Percentiles rank a stretch among this genome's conserved stretches.
Evolutionary conservation across 1,140 invertebrate genomes (phyloP).

Genomic region (honey bee (Apis mellifera)): DNA sequence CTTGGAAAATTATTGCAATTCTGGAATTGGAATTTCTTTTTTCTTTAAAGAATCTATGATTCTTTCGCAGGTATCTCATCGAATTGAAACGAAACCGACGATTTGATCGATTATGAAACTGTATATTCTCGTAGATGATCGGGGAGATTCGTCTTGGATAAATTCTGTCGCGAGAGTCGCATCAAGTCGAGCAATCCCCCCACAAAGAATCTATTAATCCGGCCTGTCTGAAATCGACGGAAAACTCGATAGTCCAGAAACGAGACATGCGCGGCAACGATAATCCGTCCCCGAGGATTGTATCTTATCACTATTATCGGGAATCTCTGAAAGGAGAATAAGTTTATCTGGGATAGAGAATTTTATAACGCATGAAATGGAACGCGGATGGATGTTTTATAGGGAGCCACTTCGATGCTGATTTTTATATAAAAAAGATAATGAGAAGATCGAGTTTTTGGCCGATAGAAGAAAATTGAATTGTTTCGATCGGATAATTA

Average conservation of each 20-base stretch:
- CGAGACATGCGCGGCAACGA: conserved; percentile 53
- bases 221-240: conserved; percentile 29
- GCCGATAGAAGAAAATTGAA: no score
- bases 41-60: no score
- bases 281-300: conserved; percentile 57
- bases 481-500: no score
- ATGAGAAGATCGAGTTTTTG: no score
- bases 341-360: conserved; percentile 59
- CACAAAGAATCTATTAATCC: conserved; percentile 34
- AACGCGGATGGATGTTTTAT: background rate
- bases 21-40: no score
- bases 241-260: conserved; percentile 39
- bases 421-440: no score
- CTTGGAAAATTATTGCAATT: no score
- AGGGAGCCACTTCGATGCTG: no score
- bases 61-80: no score
- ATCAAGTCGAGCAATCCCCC: conserved; percentile 14
- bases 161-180: conserved; percentile 3
- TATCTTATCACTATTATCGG: conserved; percentile 72
- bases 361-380: conserved; percentile 56
- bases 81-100: no score
- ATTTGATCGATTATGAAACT: background rate
- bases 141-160: background rate
- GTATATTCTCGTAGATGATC: background rate
- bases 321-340: conserved; percentile 55